A percentile compares a stretch with the other conserved stretches of the same genome.
Conservation (phyloP, 2,888 invertebrate genomes). For the Rhingia rostrata region DNA sequence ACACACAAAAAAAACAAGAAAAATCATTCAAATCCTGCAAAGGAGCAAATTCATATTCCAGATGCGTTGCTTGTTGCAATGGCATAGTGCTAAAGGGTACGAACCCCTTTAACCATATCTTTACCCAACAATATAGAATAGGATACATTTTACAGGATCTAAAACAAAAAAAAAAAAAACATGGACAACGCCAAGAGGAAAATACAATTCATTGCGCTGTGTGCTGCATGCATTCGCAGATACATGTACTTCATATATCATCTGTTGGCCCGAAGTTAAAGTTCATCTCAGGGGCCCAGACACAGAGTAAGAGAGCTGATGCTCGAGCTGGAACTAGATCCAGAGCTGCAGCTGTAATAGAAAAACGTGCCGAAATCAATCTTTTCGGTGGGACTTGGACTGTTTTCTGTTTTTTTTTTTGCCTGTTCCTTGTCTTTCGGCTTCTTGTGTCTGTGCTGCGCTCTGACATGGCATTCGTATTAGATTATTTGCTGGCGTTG, state of each 20-base stretch:
- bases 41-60: constrained; percentile 58
- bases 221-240: constrained; percentile 60
- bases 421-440: constrained; percentile 6
- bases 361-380: constrained; percentile 73
- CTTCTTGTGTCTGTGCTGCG: not conserved
- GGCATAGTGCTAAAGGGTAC: constrained; percentile 38
- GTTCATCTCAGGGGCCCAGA: constrained; percentile 54
- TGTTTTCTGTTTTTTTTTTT: constrained; percentile 20
- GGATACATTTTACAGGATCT: constrained; percentile 37
- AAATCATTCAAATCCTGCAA: constrained; percentile 34
- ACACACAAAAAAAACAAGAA: constrained; percentile 4
- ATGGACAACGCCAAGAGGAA: constrained; percentile 18
- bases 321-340: not conserved
- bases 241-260: constrained; percentile 68
- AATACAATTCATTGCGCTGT: constrained; percentile 54
- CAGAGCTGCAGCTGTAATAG: constrained; percentile 60
- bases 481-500: constrained; percentile 67
- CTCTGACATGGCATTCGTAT: constrained; percentile 67
- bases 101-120: constrained; percentile 10
- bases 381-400: constrained; percentile 57
- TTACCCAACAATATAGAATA: constrained; percentile 19
- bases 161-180: constrained; percentile 5
- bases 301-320: not conserved
- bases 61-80: constrained; percentile 57
- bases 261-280: constrained; percentile 67